Percentiles rank a stretch among this genome's conserved stretches.
phyloP scores from a whole-genome alignment of 2,113 vertebrate species.

The Callithrix jacchus region DNA sequence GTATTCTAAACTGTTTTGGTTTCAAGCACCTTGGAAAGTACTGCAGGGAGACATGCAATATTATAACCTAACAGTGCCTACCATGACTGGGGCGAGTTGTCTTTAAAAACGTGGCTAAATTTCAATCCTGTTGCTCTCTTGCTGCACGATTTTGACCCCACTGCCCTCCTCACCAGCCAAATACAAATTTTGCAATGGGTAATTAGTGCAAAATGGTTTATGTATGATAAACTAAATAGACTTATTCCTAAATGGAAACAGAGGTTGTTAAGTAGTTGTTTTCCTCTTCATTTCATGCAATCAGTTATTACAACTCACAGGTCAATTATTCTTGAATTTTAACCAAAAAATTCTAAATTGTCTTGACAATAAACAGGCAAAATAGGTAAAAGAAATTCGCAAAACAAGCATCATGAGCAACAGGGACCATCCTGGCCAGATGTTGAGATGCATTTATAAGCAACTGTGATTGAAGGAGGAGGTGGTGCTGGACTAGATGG shows the following conservation, averaged over 20 bases:
- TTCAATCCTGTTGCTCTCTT: background rate
- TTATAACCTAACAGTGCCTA: background rate
- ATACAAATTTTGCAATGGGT: conserved; percentile 14
- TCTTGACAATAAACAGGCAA: background rate
- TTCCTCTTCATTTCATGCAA: background rate
- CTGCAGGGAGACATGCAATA: background rate
- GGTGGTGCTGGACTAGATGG: background rate
- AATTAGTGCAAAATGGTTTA: background rate
- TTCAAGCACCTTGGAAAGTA: conserved; percentile 71
- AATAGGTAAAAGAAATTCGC: conserved; percentile 5
- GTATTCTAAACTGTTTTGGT: conserved; percentile 59
- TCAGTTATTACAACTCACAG: background rate
- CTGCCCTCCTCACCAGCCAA: background rate
- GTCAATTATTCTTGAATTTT: conserved; percentile 15
- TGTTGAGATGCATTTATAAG: background rate
- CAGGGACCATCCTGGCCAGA: background rate
- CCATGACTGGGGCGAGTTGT: background rate
- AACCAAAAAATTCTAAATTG: background rate
- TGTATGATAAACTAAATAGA: background rate
- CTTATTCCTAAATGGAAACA: conserved; percentile 10
- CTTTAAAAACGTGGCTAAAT: background rate
- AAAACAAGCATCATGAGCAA: background rate
- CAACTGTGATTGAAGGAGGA: background rate
- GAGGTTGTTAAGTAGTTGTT: background rate
- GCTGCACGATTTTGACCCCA: background rate